These are phyloP conservation scores for Alouatta palliata DNA, from an alignment of 2,113 vertebrate species.

Conservation along the genomic window DNA sequence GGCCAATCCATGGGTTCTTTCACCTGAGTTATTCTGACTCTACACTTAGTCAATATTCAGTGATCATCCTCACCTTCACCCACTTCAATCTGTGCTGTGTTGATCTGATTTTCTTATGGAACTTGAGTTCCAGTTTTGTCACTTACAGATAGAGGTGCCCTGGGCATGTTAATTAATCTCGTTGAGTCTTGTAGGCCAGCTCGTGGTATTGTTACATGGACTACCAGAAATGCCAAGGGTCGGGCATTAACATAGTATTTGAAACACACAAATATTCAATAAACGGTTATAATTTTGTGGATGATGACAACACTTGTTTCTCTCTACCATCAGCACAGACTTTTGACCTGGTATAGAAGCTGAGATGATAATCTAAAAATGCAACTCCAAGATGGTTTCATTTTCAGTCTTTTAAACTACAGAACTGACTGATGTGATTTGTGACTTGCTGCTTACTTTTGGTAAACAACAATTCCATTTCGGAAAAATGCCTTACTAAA, in stretches of 20 bases:
- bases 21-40: too few species aligned
- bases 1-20: background rate
- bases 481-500: background rate
- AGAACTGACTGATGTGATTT: background rate
- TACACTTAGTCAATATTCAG: background rate
- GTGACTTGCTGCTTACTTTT: background rate
- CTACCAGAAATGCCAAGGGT: background rate
- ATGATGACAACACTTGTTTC: background rate
- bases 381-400: background rate
- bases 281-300: background rate
- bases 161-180: background rate
- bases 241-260: background rate
- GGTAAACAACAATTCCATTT: background rate
- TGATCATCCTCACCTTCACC: background rate
- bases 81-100: background rate
- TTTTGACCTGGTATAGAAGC: background rate
- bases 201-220: background rate
- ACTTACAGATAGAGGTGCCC: background rate
- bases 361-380: background rate
- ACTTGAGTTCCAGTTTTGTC: background rate
- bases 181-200: background rate
- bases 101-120: background rate
- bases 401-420: background rate
- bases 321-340: background rate
- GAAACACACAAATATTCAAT: background rate